A percentile compares a stretch with the other conserved stretches of the same genome.
Evolutionary conservation across 2,888 invertebrate species (phyloP).

Genomic region (Cremastobaeus sp.): DNA sequence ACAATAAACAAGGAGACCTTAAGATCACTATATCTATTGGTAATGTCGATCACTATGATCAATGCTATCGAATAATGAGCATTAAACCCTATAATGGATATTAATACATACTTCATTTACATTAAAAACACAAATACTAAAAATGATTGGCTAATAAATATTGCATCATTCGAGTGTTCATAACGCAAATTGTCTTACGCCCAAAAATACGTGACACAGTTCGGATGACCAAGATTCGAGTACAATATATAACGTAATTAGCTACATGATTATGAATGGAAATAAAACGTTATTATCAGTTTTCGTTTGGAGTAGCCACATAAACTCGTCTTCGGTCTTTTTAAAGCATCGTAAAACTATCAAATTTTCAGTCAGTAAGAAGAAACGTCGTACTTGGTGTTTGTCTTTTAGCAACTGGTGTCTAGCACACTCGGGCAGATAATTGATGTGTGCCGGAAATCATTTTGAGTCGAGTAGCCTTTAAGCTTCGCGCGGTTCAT

Average conservation of each 20-base stretch:
- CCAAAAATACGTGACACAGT: too few relatives aligned
- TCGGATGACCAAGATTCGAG: too few relatives aligned
- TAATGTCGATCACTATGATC: too few relatives aligned
- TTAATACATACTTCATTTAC: too few relatives aligned
- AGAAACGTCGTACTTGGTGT: conserved; percentile 29
- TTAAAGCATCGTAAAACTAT: conserved; percentile 38
- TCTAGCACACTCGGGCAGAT: conserved; percentile 33
- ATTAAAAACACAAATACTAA: too few relatives aligned
- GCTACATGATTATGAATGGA: neutral
- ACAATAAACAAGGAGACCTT: too few relatives aligned
- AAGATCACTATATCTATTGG: too few relatives aligned
- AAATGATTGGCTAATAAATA: too few relatives aligned
- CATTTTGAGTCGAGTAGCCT: conserved; percentile 35
- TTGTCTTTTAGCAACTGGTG: conserved; percentile 50
- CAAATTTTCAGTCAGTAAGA: conserved; percentile 21
- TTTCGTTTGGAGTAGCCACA: neutral
- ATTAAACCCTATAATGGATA: too few relatives aligned
- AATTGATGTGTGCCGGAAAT: conserved; percentile 46
- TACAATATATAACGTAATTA: neutral
- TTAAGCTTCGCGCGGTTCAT: conserved; percentile 34
- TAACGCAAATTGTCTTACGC: too few relatives aligned
- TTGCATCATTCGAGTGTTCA: too few relatives aligned
- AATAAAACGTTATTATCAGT: neutral
- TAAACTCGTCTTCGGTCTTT: conserved; percentile 19
- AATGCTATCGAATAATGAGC: too few relatives aligned